Evolutionary conservation across 2,888 invertebrate genomes (phyloP), one percentile per base, ranked within the genome.

Genomic region (Gari tellinella): DNA sequence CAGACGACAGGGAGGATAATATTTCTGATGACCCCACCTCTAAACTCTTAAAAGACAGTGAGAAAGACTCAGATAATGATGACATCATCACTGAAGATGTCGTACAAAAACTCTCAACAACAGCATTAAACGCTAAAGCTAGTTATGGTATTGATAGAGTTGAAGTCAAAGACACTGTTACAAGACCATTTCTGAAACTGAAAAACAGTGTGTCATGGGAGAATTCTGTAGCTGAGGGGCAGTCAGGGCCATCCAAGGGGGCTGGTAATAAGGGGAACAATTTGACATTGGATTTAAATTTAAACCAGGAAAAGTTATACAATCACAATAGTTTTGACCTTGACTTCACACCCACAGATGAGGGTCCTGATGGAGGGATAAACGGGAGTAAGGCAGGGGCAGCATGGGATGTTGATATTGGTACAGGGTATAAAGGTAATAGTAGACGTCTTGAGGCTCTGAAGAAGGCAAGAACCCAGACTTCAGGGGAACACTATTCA

Each of bases 351-450:
- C 26, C 51, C n/a, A 17, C 23, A 40, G 48, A 48, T 40, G 49
- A 48, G 38, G 61, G 51, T 40, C 17, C 23, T 23, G n/a, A 25
- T 26, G 14, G 25, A 31, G n/a, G 43, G 31, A 7, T 31, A 10
- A 57, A 45, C 45, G n/a, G 17, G 31, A 57, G 25, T 23, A 45
- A 25, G 15, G n/a, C 43, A 45, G 58, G 63, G 38, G 60, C 70
- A 52, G 51, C 66, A 51, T 77, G 77, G 77, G 69, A 72, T 37
- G 62, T 77, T 53, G 77, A 72, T 7, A 17, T 76, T n/a, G 53
- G 61, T n/a, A 7, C 37, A 17, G 43, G 19, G 2, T 31, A 31
- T 38, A 41, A 53, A 26, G 53, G 52, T 23, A 23, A 55, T 15
- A 78, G 63, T 60, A 78, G 64, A 52, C 57, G 78, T 38, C 21